Base-by-base conservation (phyloP, 2,113 vertebrate genomes). In the Chrysochloris asiatica region DNA sequence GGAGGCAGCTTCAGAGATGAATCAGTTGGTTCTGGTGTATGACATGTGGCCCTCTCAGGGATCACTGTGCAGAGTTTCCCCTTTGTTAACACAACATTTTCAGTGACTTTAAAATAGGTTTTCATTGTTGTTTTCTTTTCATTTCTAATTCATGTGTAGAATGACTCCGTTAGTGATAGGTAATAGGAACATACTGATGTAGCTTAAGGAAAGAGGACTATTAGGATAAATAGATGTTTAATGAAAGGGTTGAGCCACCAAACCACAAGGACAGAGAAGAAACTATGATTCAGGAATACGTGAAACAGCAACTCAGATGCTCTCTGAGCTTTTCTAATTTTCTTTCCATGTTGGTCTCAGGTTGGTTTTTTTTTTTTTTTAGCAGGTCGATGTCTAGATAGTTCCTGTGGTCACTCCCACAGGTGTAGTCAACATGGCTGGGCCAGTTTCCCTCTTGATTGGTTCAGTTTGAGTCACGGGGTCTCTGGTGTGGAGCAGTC, bases 101-200 rank as follows among this genome's bases (percentile, higher is more conserved):
- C 26, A 56, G 11, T 75, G 14, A 78, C 30, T 78, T 88, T 47
- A 43, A 83, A 50, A 28, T 36, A 43, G 14, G 47, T 24, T 41
- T 63, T 86, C 65, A 4, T 77, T 86, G 10, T 33, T 76, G 59
- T 86, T 92, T 63, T 82, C 7, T 17, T 89, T 86, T 59, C 59
- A 77, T 17, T 69, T 93, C 56, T 65, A 61, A 56, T 47, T 21
- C 16, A 6, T 30, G 9, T 91, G 28, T 36, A n/a, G 48, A 78
- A 38, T 67, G 16, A 8, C 26, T 79, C 54, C 48, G 52, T 77
- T 93, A 19, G 61, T 54, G 63, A 43, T 71, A 33, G 56, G 38
- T 56, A 17, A n/a, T 63, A 16, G 41, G 85, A 85, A 50, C 30
- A 24, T 63, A 45, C 92, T 50, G 33, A 30, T 28, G 8, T 33